A percentile compares a stretch with the other conserved stretches of the same genome.
These are phyloP conservation scores for Montipora sp. DNA, from an alignment of 64 coral and sea anemone genomes.

Conservation along the genomic window DNA sequence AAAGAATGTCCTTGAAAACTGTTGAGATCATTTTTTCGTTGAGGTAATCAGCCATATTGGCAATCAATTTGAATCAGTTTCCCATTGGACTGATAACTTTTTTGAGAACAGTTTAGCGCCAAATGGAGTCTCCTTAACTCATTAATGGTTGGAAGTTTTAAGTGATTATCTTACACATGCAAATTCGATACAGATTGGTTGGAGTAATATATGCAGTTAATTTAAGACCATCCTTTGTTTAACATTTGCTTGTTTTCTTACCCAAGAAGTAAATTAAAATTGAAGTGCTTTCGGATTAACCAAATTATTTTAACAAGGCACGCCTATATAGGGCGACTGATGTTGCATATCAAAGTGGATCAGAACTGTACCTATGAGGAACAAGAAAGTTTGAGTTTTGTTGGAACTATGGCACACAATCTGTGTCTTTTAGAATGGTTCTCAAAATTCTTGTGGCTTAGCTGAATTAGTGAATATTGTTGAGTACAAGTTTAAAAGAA, in stretches of 20 bases:
- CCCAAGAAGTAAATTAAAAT: background rate
- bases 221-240: background rate
- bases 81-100: background rate
- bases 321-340: background rate
- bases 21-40: background rate
- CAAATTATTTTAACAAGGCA: background rate
- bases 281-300: background rate
- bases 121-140: constrained; percentile 25
- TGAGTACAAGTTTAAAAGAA: too few relatives aligned
- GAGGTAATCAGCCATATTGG: background rate
- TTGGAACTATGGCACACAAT: too few relatives aligned
- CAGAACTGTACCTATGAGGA: too few relatives aligned
- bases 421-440: too few relatives aligned
- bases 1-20: background rate
- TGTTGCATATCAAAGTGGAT: too few relatives aligned
- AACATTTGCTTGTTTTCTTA: background rate
- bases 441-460: too few relatives aligned
- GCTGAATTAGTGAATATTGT: too few relatives aligned
- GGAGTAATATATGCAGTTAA: background rate
- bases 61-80: background rate
- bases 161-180: background rate
- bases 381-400: too few relatives aligned
- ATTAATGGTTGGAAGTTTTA: constrained; percentile 6
- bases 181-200: background rate
- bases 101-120: constrained; percentile 22